Conservation (phyloP, 2,797 vertebrate species). For the Myotis vivesi region DNA sequence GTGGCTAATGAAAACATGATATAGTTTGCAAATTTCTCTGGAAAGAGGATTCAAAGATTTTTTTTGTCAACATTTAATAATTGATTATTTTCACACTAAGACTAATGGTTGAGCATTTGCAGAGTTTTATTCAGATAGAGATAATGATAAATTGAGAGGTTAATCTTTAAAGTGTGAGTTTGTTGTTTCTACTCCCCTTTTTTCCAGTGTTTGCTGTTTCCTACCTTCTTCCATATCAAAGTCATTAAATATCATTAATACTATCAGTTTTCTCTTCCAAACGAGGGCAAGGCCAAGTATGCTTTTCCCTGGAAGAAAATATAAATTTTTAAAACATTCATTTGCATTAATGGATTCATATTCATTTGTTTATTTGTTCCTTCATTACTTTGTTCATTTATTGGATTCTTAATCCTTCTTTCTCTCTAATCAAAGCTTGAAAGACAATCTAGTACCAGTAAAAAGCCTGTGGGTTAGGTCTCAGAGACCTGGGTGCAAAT, state of each 20-base stretch:
- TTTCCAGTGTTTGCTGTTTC: neutral
- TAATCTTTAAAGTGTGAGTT: neutral
- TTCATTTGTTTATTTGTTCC: neutral
- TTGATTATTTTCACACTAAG: neutral
- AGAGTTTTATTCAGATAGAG: neutral
- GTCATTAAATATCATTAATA: neutral
- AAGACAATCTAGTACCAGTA: neutral
- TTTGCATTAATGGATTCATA: neutral
- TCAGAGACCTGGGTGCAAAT: neutral
- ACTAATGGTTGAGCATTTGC: neutral
- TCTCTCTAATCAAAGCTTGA: neutral
- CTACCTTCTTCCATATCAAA: neutral
- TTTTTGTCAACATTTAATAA: neutral
- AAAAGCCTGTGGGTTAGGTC: neutral
- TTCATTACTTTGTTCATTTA: neutral
- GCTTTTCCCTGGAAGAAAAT: neutral
- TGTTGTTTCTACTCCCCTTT: neutral
- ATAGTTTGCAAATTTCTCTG: neutral
- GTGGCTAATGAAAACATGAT: neutral
- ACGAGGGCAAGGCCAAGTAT: neutral
- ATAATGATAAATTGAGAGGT: neutral
- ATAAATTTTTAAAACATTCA: neutral
- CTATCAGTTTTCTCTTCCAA: neutral
- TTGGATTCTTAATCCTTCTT: neutral
- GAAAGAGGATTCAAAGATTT: neutral